phyloP scores from a whole-genome alignment of 2,797 vertebrate species.

The Platyrinchus mystaceus region DNA sequence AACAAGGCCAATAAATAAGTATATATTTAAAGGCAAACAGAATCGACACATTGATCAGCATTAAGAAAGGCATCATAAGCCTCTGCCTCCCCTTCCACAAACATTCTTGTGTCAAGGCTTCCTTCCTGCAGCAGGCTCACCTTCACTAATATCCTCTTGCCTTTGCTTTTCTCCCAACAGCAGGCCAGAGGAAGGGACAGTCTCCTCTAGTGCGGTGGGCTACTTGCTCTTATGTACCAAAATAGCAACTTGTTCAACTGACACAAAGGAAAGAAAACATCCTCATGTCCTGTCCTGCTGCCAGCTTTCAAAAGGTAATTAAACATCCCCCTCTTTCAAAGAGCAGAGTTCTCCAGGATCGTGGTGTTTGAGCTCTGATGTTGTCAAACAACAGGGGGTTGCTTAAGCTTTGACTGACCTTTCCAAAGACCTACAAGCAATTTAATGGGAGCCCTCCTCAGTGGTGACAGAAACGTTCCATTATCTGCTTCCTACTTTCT shows the following conservation, averaged over 20 bases:
- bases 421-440: slow-evolving; percentile 49
- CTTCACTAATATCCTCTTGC: slow-evolving; percentile 35
- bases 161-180: slow-evolving; percentile 33
- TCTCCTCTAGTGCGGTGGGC: background rate
- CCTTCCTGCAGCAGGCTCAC: slow-evolving; percentile 45
- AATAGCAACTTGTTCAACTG: slow-evolving; percentile 71
- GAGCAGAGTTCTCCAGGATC: slow-evolving; percentile 38
- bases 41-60: background rate
- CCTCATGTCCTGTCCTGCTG: slow-evolving; percentile 70
- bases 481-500: slow-evolving; percentile 72
- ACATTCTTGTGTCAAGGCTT: slow-evolving; percentile 31
- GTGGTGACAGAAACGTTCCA: slow-evolving; percentile 46
- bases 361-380: slow-evolving; percentile 50
- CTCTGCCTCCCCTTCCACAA: background rate
- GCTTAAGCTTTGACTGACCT: slow-evolving; percentile 69
- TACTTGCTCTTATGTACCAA: slow-evolving; percentile 62
- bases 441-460: slow-evolving; percentile 29
- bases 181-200: slow-evolving; percentile 45
- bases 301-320: slow-evolving; percentile 75
- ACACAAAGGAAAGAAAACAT: slow-evolving; percentile 81
- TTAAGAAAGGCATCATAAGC: background rate
- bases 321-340: slow-evolving; percentile 77
- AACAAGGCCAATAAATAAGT: background rate
- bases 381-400: slow-evolving; percentile 69
- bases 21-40: background rate